Evolutionary conservation across 2,888 invertebrate species (phyloP), one percentile per base, ranked within the genome.

Genomic region (Crematogaster levior): DNA sequence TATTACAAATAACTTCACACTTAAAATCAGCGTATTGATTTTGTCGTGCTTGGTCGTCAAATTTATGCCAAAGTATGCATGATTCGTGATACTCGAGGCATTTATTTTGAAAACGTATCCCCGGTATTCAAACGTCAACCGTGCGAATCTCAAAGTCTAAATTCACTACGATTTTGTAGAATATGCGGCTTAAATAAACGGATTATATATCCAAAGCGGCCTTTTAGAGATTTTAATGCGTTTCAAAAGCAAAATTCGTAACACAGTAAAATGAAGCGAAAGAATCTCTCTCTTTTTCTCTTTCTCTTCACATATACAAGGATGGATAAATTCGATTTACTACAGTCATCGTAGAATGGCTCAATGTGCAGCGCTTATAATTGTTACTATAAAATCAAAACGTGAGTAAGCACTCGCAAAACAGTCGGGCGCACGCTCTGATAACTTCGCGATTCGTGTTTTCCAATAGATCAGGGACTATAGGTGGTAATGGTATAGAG

Each of bases 381-480:
- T 79, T 56, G 66, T 81, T 48, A 65, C 30, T 83, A 85, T 63
- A 82, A 88, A 88, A 85, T 83, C 75, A 83, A 88, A 86, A 84
- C 74, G 77, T 53, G 77, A 83, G 83, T 70, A 83, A 85, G 77
- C 77, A 82, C 63, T 83, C 74, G 70, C 74, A 83, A 88, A 88
- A 84, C 51, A 86, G 81, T 48, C 66, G 75, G 40, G 40, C 53
- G 40, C 86, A 86, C 86, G 88, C 88, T 87, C 88, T 87, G 85
- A 88, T 88, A 88, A 87, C 83, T 77, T 34, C n/a, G 24, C 48
- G 58, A 74, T 80, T 68, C 53, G 48, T 48, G 82, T 88, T 88
- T 87, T 85, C 88, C 86, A 74, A 88, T 86, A 83, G 82, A 81
- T 87, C 86, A 86, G 86, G 81, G 58, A 83, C 73, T 37, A 56